Evolutionary conservation across 2,888 invertebrate species (phyloP), one percentile per base, ranked within the genome.

Genomic region (Lobophora halterata): DNA sequence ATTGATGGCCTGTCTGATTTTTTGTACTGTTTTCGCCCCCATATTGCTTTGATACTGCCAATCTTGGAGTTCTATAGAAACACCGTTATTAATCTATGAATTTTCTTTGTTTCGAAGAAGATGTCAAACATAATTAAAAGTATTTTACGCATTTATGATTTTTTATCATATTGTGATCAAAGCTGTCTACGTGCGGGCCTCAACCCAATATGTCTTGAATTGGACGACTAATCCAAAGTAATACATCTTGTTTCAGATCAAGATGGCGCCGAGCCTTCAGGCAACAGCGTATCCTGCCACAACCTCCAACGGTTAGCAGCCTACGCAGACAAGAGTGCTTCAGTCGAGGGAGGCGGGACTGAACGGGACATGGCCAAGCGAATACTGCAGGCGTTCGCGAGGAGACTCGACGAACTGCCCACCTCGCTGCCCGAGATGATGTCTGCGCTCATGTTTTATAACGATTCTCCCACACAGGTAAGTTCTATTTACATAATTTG

Each of bases 231-330:
- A n/a, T n/a, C n/a, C n/a, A n/a, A n/a, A n/a, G n/a, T n/a, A n/a
- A n/a, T n/a, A n/a, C n/a, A n/a, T n/a, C n/a, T 19, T 14, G 10
- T 48, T 55, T 56, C 71, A 97, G 97, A 96, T 72, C 95, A 96
- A 77, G 98, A 98, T 70, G 97, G 97, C 6, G 97, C 97, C 0
- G 97, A 98, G 67, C 98, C 98, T 0, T 94, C 94, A 19, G 95
- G 97, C 16, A 98, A 98, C 73, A 97, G 97, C 24, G 93, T 97
- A 0, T 89, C 97, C 0, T 93, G 93, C 9, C 90, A 91, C 61
- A 98, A 98, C 81, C 83, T 97, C 7, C 87, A 94, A 14, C 89
- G 95, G 3, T 82, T 97, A 11, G 90, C 93, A 0, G 89, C 92
- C 0, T 92, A 95, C 64, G 89, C 92, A 18, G 91, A 92, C 63